A percentile compares a stretch with the other conserved stretches of the same genome.
phyloP scores from a whole-genome alignment of 2,888 invertebrate species.

The Pomacea canaliculata region DNA sequence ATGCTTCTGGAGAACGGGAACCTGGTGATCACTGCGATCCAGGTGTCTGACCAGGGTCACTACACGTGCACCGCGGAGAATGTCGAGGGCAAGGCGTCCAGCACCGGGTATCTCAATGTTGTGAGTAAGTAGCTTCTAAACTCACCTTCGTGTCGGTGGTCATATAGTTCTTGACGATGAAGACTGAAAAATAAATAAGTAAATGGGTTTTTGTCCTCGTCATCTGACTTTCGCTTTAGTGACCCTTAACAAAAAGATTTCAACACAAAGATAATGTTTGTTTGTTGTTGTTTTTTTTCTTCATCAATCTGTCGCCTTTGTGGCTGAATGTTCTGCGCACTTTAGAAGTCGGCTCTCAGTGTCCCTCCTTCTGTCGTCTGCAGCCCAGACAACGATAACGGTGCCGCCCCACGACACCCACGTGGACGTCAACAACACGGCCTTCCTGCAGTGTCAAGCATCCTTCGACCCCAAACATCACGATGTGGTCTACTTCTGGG shows the following conservation, averaged over 20 bases:
- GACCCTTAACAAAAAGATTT: too few species aligned
- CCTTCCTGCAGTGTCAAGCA: slow-evolving; percentile 83
- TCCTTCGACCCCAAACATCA: slow-evolving; percentile 82
- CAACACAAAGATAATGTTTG: too few species aligned
- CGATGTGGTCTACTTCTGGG: slow-evolving; percentile 94
- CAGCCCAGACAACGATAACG: slow-evolving; percentile 42
- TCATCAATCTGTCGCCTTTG: too few species aligned
- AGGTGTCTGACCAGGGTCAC: slow-evolving; percentile 45
- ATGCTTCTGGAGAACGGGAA: slow-evolving; percentile 87
- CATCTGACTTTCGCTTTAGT: too few species aligned
- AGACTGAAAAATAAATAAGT: too few species aligned
- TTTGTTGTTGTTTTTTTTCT: too few species aligned
- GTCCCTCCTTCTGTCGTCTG: not conserved
- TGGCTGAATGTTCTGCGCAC: not conserved
- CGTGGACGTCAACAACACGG: slow-evolving; percentile 61
- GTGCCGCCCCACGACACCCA: slow-evolving; percentile 26
- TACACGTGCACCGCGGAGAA: slow-evolving; percentile 62
- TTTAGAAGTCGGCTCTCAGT: not conserved
- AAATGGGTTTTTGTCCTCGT: too few species aligned
- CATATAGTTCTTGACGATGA: too few species aligned
- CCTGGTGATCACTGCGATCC: slow-evolving; percentile 78
- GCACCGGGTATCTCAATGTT: slow-evolving; percentile 47
- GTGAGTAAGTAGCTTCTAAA: slow-evolving; percentile 42
- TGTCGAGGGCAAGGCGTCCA: slow-evolving; percentile 45
- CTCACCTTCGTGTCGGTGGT: too few species aligned